Evolutionary conservation across 1,140 invertebrate species (phyloP).

Genomic region (Lordiphosa collinella): DNA sequence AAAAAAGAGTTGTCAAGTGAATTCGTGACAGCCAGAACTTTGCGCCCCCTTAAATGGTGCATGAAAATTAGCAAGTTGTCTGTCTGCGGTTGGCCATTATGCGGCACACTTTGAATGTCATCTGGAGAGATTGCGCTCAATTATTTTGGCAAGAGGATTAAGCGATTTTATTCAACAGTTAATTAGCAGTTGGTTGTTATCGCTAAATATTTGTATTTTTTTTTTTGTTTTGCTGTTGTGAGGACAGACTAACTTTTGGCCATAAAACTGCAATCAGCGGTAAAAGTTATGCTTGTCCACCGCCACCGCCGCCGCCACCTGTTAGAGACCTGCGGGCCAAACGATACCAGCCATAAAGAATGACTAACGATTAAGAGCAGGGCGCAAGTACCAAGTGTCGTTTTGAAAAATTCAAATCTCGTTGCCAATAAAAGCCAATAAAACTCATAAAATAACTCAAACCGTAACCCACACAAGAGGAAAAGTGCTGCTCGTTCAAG

Average conservation of each 20-base stretch:
- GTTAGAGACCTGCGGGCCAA: constrained; percentile 23
- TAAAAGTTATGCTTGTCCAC: constrained; percentile 53
- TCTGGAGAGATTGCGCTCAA: constrained; percentile 5
- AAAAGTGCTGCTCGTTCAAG: constrained; percentile 44
- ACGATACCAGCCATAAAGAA: constrained; percentile 53
- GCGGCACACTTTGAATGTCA: constrained; percentile 70
- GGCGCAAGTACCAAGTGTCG: constrained; percentile 51
- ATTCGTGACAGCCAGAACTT: constrained; percentile 48
- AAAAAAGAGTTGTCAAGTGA: constrained; percentile 75
- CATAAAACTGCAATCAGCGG: constrained; percentile 77
- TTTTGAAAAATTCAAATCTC: constrained; percentile 78
- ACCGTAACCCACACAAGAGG: constrained; percentile 30
- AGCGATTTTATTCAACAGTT: constrained; percentile 55
- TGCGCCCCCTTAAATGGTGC: constrained; percentile 66
- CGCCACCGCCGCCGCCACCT: constrained; percentile 23
- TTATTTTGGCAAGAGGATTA: constrained; percentile 42
- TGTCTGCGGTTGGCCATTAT: constrained; percentile 68
- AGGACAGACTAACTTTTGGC: constrained; percentile 44
- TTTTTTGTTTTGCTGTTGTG: not conserved
- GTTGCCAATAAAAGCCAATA: constrained; percentile 79
- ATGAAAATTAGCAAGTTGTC: constrained; percentile 76
- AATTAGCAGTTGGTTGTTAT: constrained; percentile 72
- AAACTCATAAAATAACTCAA: constrained; percentile 77
- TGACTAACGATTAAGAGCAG: constrained; percentile 38
- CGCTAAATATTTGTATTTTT: constrained; percentile 19